Evolutionary conservation across 2,888 invertebrate genomes (phyloP), one percentile per base, ranked within the genome.

Genomic region (Patella depressa): DNA sequence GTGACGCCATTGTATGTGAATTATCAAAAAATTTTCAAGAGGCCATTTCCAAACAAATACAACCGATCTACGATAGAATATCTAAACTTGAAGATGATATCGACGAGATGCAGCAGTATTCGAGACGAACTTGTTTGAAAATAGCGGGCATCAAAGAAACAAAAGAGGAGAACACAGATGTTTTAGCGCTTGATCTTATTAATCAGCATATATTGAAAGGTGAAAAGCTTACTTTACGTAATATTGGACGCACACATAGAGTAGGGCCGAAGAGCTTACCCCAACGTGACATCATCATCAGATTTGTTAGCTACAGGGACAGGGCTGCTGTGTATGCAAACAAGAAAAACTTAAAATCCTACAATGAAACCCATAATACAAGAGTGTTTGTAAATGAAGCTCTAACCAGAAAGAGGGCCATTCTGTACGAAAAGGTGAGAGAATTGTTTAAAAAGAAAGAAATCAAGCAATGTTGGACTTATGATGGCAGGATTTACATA

Each of bases 201-300:
- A 59, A 59, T 19, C 17, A 59, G 3, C 17, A 59, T n/a, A 19
- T 59, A 19, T 14, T 59, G 19, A 59, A 59, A n/a, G n/a, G 59
- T 14, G 59, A 59, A n/a, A 59, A 14, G 59, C 17, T 59, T 15
- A 59, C 59, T 59, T 14, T 59, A 59, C 17, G 59, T 17, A 19
- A 59, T 19, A 59, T 59, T n/a, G 59, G 59, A n/a, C 59, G 17
- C 59, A 59, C 59, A n/a, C 59, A 59, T 59, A 59, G 59, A 19
- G 59, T 59, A 5, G 59, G 59, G 17, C 59, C 59, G 17, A 59
- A 17, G 19, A n/a, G n/a, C 19, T 7, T n/a, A n/a, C n/a, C n/a
- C 9, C 19, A 19, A n/a, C 59, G 59, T 17, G 55, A 55, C 55
- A 55, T 55, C 12, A 55, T 55, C 55, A 55, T 55, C 17, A 55